Percentiles rank a stretch among this genome's conserved stretches.
Evolutionary conservation across 2,888 invertebrate genomes (phyloP).

Genomic region (Dryococelus australis): DNA sequence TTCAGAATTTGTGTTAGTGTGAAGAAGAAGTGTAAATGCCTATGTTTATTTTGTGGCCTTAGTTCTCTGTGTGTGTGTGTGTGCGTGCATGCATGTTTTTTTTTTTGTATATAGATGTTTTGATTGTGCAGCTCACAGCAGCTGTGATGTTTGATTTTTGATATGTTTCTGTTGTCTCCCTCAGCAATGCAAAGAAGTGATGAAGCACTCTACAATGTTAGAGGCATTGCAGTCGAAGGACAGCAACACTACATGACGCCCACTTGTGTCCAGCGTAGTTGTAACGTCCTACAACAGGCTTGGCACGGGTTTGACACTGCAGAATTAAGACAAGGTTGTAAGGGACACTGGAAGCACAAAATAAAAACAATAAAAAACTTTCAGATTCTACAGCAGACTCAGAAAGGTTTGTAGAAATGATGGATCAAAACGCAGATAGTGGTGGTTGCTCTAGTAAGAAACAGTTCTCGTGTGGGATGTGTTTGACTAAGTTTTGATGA

Average conservation of each 20-base stretch:
- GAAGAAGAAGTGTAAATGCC: too few relatives aligned
- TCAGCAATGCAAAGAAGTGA: slow-evolving; percentile 6
- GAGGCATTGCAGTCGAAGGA: neutral
- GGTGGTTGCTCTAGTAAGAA: neutral
- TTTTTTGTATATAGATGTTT: too few relatives aligned
- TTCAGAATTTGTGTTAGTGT: too few relatives aligned
- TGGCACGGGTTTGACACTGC: neutral
- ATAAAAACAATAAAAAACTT: neutral
- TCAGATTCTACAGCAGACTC: neutral
- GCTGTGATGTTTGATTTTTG: too few relatives aligned
- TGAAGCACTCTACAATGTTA: neutral
- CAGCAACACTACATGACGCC: neutral
- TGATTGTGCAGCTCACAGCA: too few relatives aligned
- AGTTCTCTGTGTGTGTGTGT: too few relatives aligned
- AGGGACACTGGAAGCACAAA: neutral
- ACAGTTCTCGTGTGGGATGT: neutral
- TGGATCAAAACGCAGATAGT: neutral
- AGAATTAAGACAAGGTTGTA: neutral
- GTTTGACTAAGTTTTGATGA: neutral
- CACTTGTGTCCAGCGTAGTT: neutral
- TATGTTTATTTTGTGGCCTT: too few relatives aligned
- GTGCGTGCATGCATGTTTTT: too few relatives aligned
- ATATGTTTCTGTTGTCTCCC: neutral
- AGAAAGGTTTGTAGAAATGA: neutral
- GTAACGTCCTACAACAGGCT: neutral